These are phyloP conservation scores for Hystrix cristata DNA, from an alignment of 2,113 vertebrate species.

Conservation along the genomic window DNA sequence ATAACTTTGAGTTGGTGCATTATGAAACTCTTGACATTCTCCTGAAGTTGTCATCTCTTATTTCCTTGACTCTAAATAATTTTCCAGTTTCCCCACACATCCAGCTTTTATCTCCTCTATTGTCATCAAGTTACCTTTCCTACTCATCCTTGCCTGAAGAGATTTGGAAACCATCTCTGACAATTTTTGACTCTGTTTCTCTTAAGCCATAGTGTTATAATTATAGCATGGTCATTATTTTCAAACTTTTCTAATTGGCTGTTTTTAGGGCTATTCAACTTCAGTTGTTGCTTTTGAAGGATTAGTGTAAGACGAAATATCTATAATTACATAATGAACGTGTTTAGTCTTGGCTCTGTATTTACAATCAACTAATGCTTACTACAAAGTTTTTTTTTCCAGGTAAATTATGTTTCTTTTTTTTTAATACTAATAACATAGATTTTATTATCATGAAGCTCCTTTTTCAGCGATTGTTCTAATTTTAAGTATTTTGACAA, in stretches of 20 bases:
- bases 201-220: background rate
- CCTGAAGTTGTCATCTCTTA: background rate
- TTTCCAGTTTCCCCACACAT: background rate
- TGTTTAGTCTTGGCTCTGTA: background rate
- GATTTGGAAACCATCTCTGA: conserved; percentile 24
- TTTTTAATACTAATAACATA: background rate
- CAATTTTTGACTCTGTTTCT: background rate
- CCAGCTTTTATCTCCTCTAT: background rate
- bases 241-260: background rate
- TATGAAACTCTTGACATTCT: background rate
- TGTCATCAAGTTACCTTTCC: background rate
- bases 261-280: background rate
- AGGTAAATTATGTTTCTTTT: background rate
- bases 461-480: background rate
- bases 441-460: background rate
- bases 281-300: background rate
- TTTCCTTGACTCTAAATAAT: background rate
- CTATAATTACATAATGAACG: conserved; percentile 7
- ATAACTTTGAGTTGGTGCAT: background rate
- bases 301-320: background rate
- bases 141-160: background rate
- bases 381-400: background rate
- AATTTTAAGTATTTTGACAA: background rate
- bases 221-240: background rate
- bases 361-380: background rate